phyloP scores from a whole-genome alignment of 2,888 invertebrate genomes.

The Zhuqinia jingwanae region DNA sequence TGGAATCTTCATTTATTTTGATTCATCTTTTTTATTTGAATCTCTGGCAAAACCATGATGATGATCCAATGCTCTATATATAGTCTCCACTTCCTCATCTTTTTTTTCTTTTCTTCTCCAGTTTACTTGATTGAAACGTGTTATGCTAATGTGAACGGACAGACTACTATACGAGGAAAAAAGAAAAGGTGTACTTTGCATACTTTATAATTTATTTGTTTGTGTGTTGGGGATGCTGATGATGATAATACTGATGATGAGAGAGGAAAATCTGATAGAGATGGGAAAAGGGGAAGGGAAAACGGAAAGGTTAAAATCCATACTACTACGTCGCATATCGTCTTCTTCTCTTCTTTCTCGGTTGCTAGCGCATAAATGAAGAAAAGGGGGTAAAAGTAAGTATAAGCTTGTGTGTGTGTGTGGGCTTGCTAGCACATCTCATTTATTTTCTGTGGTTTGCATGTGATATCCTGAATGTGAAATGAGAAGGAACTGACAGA shows the following conservation, averaged over 20 bases:
- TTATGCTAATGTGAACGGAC: slow-evolving; percentile 56
- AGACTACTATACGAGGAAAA: not conserved
- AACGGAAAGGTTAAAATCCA: slow-evolving; percentile 58
- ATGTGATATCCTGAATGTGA: slow-evolving; percentile 67
- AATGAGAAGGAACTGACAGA: slow-evolving; percentile 52
- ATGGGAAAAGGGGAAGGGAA: slow-evolving; percentile 4
- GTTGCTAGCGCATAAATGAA: slow-evolving; percentile 32
- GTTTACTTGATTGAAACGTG: slow-evolving; percentile 40
- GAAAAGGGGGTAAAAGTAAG: slow-evolving; percentile 36
- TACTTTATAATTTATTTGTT: slow-evolving; percentile 65
- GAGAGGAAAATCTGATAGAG: slow-evolving; percentile 58
- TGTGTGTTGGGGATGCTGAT: slow-evolving; percentile 26
- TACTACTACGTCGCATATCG: not conserved
- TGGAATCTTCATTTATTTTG: slow-evolving; percentile 40
- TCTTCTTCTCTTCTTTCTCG: too few relatives aligned
- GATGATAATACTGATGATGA: slow-evolving; percentile 26
- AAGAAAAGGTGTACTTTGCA: slow-evolving; percentile 59
- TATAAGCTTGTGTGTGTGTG: not conserved
- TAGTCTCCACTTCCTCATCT: not conserved
- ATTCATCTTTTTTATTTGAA: slow-evolving; percentile 41
- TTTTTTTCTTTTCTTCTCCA: not conserved
- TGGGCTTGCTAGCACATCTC: slow-evolving; percentile 57
- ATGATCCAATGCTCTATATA: too few relatives aligned
- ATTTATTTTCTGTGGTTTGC: slow-evolving; percentile 64
- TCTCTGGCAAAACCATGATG: not conserved